A percentile compares a stretch with the other conserved stretches of the same genome.
Evolutionary conservation across 2,888 invertebrate genomes (phyloP).

Genomic region (Drosophila kuntzei): DNA sequence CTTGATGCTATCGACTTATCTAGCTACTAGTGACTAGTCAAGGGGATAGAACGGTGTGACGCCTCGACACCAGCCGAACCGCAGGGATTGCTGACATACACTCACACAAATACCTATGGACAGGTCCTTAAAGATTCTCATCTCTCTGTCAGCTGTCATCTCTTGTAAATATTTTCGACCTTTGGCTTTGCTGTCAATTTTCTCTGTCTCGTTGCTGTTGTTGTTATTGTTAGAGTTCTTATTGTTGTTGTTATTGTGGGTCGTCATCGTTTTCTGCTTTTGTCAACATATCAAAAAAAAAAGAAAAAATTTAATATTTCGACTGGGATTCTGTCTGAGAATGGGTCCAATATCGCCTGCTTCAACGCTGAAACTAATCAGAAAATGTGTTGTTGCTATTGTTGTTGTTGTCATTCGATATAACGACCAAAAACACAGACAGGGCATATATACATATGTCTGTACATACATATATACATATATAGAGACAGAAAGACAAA

Average conservation of each 20-base stretch:
- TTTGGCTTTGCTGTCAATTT: slow-evolving; percentile 52
- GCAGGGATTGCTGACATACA: not conserved
- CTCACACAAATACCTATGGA: slow-evolving; percentile 4
- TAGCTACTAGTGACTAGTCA: too few relatives aligned
- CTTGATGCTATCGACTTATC: too few relatives aligned
- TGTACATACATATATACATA: not conserved
- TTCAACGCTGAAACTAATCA: slow-evolving; percentile 69
- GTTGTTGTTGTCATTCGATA: slow-evolving; percentile 56
- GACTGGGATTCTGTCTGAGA: slow-evolving; percentile 27
- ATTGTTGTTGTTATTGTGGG: slow-evolving; percentile 17
- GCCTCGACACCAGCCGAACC: too few relatives aligned
- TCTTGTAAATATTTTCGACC: slow-evolving; percentile 57
- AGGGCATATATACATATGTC: not conserved
- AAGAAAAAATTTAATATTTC: slow-evolving; percentile 29
- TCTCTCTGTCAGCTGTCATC: slow-evolving; percentile 50
- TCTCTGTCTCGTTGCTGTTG: slow-evolving; percentile 14
- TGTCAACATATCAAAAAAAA: slow-evolving; percentile 38
- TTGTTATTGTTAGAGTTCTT: too few relatives aligned
- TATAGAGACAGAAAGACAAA: not conserved
- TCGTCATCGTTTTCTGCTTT: slow-evolving; percentile 27
- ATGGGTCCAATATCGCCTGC: slow-evolving; percentile 53
- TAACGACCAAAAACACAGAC: slow-evolving; percentile 40
- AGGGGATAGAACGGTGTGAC: too few relatives aligned
- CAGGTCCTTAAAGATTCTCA: slow-evolving; percentile 32
- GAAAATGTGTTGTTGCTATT: slow-evolving; percentile 65